These are phyloP conservation scores for Eucriotettix oculatus DNA, from an alignment of 2,888 invertebrate species.

Conservation along the genomic window DNA sequence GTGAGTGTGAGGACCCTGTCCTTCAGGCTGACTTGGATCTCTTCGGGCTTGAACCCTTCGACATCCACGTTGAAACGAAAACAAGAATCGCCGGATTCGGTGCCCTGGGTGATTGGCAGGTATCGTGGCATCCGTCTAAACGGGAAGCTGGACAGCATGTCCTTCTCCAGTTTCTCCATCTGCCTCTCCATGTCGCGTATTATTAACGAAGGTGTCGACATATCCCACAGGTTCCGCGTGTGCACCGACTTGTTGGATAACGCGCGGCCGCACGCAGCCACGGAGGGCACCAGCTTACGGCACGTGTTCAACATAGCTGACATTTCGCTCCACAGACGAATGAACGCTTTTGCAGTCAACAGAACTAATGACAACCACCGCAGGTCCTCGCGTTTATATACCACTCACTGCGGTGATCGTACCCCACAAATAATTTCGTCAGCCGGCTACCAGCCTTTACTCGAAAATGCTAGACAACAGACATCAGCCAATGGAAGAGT, in stretches of 20 bases:
- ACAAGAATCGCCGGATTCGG: not conserved
- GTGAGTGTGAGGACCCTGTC: slow-evolving; percentile 13
- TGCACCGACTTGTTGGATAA: not conserved
- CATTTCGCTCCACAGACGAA: not conserved
- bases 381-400: no score
- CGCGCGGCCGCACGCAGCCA: not conserved
- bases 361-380: no score
- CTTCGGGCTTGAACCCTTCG: slow-evolving; percentile 17
- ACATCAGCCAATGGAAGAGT: no score
- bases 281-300: not conserved
- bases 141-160: slow-evolving; percentile 8
- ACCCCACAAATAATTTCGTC: no score
- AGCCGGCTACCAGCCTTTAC: no score
- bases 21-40: slow-evolving; percentile 17
- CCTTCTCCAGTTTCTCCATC: slow-evolving; percentile 11
- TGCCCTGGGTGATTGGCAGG: slow-evolving; percentile 9
- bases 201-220: slow-evolving; percentile 2
- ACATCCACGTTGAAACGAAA: slow-evolving; percentile 16
- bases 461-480: no score
- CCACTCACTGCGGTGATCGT: no score
- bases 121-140: slow-evolving; percentile 6
- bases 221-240: not conserved
- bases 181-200: slow-evolving; percentile 14
- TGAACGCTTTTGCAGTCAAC: no score
- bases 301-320: not conserved